Base-by-base conservation (phyloP, 2,113 vertebrate genomes). In the Brevimyrus niger region DNA sequence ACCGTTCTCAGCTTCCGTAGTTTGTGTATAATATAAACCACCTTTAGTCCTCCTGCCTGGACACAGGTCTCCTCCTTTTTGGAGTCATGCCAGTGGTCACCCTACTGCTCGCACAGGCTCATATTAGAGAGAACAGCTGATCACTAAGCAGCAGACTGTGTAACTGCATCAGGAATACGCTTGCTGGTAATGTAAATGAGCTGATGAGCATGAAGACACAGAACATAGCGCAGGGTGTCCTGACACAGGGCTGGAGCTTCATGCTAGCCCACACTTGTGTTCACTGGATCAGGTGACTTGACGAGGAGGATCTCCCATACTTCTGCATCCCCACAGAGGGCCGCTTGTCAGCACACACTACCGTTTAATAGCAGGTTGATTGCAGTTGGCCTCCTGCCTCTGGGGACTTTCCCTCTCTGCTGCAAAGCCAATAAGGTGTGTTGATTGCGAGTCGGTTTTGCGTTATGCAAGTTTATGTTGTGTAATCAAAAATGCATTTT, bases 261-360 rank as follows among this genome's bases (percentile, higher is more conserved):
- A 19, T 2, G 15, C 35, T 2, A 80, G 73, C 13, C 73, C 35
- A 42, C 73, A 84, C 44, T 8, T 38, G 82, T 83, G 17, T 46
- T 21, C 80, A 83, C 19, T 7, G 21, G 23, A 83, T 13, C 6
- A 23, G 44, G 80, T 47, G 38, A n/a, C 80, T 21, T 47, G 21
- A 11, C 15, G 4, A 42, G 8, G 9, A 44, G 80, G 42, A 11
- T 84, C 42, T 11, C 19, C 44, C 19, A 11, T n/a, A 46, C 17
- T 11, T 23, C 21, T 84, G 2, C 19, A n/a, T 84, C 82, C 13
- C 1, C 47, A 31, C 85, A 86, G n/a, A 50, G 44, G 17, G 86
- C 90, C 90, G 46, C 82, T 47, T 84, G 93, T 94, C 94, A 94
- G 91, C 93, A 94, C 91, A 23, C 91, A 91, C 94, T 95, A 91